Evolutionary conservation across 2,113 vertebrate species (phyloP).

Genomic region (Mastomys coucha): DNA sequence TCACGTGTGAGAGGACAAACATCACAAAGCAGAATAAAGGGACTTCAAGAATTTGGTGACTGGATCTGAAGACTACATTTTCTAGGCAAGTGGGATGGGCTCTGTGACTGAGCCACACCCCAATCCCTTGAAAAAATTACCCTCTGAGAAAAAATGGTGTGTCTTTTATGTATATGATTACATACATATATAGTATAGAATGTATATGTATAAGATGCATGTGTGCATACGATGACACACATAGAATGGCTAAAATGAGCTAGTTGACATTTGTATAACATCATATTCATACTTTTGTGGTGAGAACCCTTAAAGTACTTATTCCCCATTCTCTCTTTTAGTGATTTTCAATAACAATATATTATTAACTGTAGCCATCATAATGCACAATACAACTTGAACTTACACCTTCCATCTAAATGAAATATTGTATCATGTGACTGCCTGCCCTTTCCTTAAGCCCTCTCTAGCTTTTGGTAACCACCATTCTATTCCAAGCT

Average conservation of each 20-base stretch:
- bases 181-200: background rate
- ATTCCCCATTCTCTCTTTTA: background rate
- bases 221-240: background rate
- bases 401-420: background rate
- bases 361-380: background rate
- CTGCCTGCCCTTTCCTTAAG: background rate
- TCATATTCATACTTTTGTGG: background rate
- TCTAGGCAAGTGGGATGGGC: background rate
- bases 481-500: too few relatives aligned
- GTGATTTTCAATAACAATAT: background rate
- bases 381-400: background rate
- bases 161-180: background rate
- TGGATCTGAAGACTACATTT: background rate
- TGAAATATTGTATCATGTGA: background rate
- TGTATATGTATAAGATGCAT: background rate
- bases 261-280: background rate
- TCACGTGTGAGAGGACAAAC: too few relatives aligned
- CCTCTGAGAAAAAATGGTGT: background rate
- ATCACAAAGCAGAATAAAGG: background rate
- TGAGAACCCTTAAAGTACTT: background rate
- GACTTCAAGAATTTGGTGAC: background rate
- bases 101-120: background rate
- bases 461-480: background rate
- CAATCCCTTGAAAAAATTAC: background rate
- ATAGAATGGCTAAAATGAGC: background rate